Evolutionary conservation across 2,113 vertebrate species (phyloP).

Genomic region (Rousettus leschenaultii): DNA sequence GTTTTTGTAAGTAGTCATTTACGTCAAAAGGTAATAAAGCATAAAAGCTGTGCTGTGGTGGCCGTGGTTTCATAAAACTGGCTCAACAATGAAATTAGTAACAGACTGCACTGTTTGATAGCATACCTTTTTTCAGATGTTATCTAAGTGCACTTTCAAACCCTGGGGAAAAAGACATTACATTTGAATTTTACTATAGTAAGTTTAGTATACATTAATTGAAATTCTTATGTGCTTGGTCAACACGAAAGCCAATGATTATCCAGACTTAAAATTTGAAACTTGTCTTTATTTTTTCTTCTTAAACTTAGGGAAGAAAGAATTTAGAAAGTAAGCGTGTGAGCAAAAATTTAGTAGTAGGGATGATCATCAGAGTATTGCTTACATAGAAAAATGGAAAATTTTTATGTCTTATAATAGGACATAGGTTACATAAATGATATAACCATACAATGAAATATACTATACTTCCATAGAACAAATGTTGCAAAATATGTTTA

Average conservation of each 20-base stretch:
- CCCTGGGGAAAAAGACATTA: not conserved
- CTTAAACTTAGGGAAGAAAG: not conserved
- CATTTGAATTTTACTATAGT: slow-evolving; percentile 46
- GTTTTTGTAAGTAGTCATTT: slow-evolving; percentile 56
- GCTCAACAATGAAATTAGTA: slow-evolving; percentile 49
- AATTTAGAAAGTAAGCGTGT: not conserved
- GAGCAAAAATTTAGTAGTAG: not conserved
- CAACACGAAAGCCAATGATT: slow-evolving; percentile 16
- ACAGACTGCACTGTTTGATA: not conserved
- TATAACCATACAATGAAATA: not conserved
- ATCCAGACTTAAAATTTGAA: not conserved
- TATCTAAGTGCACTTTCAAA: slow-evolving; percentile 45
- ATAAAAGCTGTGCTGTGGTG: not conserved
- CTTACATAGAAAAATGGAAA: not conserved
- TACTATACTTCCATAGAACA: not conserved
- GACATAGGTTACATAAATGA: not conserved
- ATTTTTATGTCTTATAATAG: not conserved
- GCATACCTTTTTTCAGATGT: slow-evolving; percentile 30
- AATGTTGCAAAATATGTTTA: not conserved
- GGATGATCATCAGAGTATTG: not conserved
- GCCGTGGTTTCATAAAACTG: slow-evolving; percentile 39
- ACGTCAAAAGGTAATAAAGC: slow-evolving; percentile 54
- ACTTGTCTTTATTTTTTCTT: not conserved
- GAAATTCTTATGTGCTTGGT: slow-evolving; percentile 12
- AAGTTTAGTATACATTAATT: slow-evolving; percentile 1